These are phyloP conservation scores for Machaerirhynchus nigripectus DNA, from an alignment of 2,113 vertebrate species.

Conservation along the genomic window DNA sequence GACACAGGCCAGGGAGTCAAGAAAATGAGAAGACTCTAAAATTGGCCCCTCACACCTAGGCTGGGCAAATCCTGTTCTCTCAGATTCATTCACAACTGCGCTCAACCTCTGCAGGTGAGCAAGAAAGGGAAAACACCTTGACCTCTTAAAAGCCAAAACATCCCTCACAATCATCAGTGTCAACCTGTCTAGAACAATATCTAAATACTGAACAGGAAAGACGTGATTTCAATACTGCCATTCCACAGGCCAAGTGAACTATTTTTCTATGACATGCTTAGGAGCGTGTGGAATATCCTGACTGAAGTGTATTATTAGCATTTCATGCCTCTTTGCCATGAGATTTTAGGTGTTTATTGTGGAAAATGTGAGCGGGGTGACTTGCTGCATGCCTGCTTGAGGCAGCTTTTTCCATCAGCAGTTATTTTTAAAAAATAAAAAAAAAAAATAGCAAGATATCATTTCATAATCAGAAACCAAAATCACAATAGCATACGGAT, in stretches of 20 bases:
- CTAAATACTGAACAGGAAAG: not conserved
- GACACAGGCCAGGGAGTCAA: not conserved
- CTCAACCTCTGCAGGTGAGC: not conserved
- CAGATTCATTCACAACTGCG: not conserved
- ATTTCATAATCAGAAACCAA: not conserved
- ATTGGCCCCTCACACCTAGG: not conserved
- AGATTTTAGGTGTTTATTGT: not conserved
- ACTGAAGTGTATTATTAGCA: not conserved
- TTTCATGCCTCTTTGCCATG: not conserved
- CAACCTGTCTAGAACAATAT: not conserved
- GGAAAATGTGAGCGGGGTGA: not conserved
- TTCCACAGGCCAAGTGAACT: not conserved
- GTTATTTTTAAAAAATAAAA: not conserved
- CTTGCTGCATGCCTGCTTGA: not conserved
- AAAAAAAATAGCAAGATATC: not conserved
- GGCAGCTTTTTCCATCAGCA: not conserved
- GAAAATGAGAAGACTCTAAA: not conserved
- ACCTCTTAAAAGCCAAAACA: not conserved
- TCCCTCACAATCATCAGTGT: not conserved
- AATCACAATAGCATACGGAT: not conserved
- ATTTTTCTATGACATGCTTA: not conserved
- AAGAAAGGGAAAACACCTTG: not conserved
- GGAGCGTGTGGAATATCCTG: not conserved
- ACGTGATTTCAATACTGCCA: not conserved
- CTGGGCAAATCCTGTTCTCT: not conserved